Base-by-base conservation (phyloP, 2,797 vertebrate genomes). In the Oryzias sinensis region DNA sequence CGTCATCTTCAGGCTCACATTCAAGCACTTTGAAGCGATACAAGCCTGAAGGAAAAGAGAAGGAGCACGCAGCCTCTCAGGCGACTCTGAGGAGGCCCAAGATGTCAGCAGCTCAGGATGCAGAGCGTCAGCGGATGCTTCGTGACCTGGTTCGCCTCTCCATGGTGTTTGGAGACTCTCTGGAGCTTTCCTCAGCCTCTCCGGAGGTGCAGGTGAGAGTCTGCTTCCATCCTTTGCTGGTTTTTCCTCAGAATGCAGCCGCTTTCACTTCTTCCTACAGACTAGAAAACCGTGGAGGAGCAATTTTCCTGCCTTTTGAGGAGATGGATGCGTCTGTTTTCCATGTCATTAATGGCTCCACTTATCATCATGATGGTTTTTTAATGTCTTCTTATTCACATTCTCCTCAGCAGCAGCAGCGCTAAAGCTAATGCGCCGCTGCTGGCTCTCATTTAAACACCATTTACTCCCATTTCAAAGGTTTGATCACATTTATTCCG, bases 131-230 rank as follows among this genome's bases (percentile, higher is more conserved):
- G 16, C 91, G 93, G 81, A 94, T 98, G 69, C 91, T 98, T 48
- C 87, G 92, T 55, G 96, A 94, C 81, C 88, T 99, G 76, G 94
- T 98, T 5, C 90, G 96, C 3, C 84, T 99, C 43, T 99, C 97
- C 0, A 94, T 97, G 93, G 96, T 95, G 0, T 92, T 98, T 7
- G 94, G 94, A 0, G 95, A 96, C 71, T 87, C 93, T 2, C 90
- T 89, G 0, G 93, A 97, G 65, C 92, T 96, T 0, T 92, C 93
- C 0, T 86, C 95, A 9, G 94, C 96, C 50, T 97, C 96, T 0
- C 93, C 95, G 4, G 96, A 97, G 0, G 94, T 98, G 49, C 96
- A 99, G 94, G 97, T 99, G 90, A 87, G 90, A 54, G 5, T 0
- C 1, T 1, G 53, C 18, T 55, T 24, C 25, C 5, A 46, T 25